phyloP scores from a whole-genome alignment of 2,113 vertebrate genomes.

The Phaetusa simplex region DNA sequence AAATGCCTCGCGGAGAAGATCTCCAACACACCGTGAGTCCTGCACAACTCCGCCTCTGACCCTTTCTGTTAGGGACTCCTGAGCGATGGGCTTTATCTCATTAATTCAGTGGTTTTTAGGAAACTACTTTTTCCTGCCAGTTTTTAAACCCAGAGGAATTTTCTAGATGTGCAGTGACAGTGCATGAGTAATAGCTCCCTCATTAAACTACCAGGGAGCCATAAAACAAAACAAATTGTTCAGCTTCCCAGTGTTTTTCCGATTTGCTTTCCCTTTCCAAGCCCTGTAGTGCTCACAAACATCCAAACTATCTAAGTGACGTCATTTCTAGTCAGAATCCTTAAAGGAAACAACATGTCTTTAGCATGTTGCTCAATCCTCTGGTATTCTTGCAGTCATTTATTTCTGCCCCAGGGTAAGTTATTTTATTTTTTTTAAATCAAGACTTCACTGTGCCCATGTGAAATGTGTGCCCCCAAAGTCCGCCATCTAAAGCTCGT shows the following conservation, averaged over 20 bases:
- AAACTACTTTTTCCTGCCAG: slow-evolving; percentile 23
- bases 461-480: not conserved
- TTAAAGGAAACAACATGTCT: slow-evolving; percentile 56
- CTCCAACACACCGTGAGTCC: not conserved
- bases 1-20: not conserved
- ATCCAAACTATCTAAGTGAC: slow-evolving; percentile 49
- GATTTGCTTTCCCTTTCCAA: slow-evolving; percentile 15
- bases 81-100: slow-evolving; percentile 38
- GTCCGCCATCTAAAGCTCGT: not conserved
- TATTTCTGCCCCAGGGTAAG: not conserved
- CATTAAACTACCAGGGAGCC: slow-evolving; percentile 31
- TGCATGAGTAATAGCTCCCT: slow-evolving; percentile 30
- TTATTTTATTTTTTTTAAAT: not conserved
- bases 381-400: not conserved
- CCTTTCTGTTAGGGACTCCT: slow-evolving; percentile 35
- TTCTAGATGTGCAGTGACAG: slow-evolving; percentile 34
- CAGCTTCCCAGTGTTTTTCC: slow-evolving; percentile 14
- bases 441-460: not conserved
- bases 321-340: slow-evolving; percentile 24
- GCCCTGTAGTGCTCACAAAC: slow-evolving; percentile 28
- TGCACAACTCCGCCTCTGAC: not conserved
- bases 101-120: slow-evolving; percentile 43
- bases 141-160: slow-evolving; percentile 5
- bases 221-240: slow-evolving; percentile 66
- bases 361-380: slow-evolving; percentile 53